Evolutionary conservation across 2,113 vertebrate genomes (phyloP).

Genomic region (Axis porcinus): DNA sequence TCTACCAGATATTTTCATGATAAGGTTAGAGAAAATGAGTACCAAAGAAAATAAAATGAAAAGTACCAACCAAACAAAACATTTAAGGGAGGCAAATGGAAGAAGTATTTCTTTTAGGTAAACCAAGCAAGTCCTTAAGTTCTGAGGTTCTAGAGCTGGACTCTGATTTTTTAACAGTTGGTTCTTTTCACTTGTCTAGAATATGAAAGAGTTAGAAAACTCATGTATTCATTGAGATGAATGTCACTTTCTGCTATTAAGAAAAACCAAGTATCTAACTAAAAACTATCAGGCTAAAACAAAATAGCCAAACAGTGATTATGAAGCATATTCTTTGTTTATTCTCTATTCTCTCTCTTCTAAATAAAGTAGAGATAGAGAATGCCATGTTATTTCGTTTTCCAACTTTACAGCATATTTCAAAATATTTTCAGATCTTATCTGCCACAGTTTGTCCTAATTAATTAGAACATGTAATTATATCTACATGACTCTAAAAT

Average conservation of each 20-base stretch:
- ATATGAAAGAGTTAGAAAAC: conserved; percentile 47
- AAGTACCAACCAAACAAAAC: not conserved
- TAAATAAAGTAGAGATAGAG: not conserved
- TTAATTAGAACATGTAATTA: not conserved
- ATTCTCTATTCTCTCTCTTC: not conserved
- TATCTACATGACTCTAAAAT: not conserved
- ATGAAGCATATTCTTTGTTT: conserved; percentile 54
- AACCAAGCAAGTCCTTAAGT: not conserved
- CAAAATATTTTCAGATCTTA: not conserved
- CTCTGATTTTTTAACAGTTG: not conserved
- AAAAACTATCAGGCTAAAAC: conserved; percentile 42
- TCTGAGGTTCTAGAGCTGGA: not conserved
- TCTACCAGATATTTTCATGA: not conserved
- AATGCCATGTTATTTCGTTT: not conserved
- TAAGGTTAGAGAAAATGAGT: not conserved
- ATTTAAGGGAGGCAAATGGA: not conserved
- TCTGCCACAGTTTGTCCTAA: not conserved
- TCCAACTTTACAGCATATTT: not conserved
- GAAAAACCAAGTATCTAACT: conserved; percentile 25
- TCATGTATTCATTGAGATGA: conserved; percentile 57
- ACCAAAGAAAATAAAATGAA: not conserved
- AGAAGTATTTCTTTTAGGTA: not conserved
- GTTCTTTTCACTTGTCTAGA: conserved; percentile 59
- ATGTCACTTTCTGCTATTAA: conserved; percentile 54
- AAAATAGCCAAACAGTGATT: not conserved